Conservation (phyloP, 2,888 invertebrate species). For the Hypomecis punctinalis region DNA sequence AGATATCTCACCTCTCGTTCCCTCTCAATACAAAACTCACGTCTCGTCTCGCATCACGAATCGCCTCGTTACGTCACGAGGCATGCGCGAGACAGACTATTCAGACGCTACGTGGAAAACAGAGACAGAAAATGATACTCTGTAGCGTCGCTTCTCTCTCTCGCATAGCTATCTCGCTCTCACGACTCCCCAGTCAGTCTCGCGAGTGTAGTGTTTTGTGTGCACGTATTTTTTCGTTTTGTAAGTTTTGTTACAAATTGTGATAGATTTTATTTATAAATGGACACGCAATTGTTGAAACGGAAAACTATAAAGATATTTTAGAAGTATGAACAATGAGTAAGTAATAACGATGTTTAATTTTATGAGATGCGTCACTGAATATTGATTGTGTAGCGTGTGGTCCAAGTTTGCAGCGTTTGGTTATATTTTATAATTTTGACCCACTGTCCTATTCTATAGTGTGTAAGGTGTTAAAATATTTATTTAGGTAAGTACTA, state of each 20-base stretch:
- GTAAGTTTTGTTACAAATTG: background rate
- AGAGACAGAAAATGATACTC: background rate
- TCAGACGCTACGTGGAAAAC: background rate
- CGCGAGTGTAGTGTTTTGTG: conserved; percentile 6
- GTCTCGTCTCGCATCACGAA: background rate
- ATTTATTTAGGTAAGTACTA: too few relatives aligned
- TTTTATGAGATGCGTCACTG: background rate
- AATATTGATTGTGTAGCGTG: background rate
- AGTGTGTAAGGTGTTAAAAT: too few relatives aligned
- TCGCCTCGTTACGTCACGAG: background rate
- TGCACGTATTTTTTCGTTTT: conserved; percentile 1
- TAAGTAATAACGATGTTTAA: background rate
- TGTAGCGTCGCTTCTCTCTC: conserved; percentile 1
- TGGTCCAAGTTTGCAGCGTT: background rate
- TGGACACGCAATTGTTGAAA: too few relatives aligned
- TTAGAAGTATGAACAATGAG: background rate
- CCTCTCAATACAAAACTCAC: conserved; percentile 1
- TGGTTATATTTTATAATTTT: background rate
- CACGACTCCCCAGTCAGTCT: conserved; percentile 5
- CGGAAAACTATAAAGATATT: too few relatives aligned
- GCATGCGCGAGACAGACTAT: background rate
- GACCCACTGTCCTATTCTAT: too few relatives aligned
- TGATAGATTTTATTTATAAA: background rate
- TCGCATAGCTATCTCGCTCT: conserved; percentile 1
- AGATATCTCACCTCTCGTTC: conserved; percentile 5